Percentiles rank a stretch among this genome's conserved stretches.
phyloP scores from a whole-genome alignment of 2,797 vertebrate genomes.

The Chelon labrosus region DNA sequence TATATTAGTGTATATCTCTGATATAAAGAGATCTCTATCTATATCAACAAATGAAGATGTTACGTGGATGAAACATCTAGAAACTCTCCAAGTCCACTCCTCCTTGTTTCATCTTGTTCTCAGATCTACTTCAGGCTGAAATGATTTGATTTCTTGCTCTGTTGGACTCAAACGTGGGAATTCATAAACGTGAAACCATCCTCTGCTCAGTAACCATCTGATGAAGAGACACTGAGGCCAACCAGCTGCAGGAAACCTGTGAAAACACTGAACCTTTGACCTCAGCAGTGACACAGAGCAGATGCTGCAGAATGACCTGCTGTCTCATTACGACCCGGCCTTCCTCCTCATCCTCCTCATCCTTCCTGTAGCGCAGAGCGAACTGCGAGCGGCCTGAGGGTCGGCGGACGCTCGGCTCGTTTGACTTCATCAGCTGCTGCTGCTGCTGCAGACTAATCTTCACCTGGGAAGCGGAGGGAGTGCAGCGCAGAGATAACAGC shows the following conservation, averaged over 20 bases:
- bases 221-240: not conserved
- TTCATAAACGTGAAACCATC: no score
- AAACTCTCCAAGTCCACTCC: no score
- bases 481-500: slow-evolving; percentile 36
- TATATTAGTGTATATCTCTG: no score
- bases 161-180: no score
- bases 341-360: slow-evolving; percentile 8
- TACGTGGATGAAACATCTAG: no score
- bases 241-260: not conserved
- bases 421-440: slow-evolving; percentile 55
- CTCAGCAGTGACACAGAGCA: slow-evolving; percentile 14
- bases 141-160: no score
- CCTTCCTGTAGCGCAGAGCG: slow-evolving; percentile 4
- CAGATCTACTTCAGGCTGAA: no score
- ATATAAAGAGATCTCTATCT: no score
- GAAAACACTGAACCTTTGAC: slow-evolving; percentile 4
- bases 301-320: slow-evolving; percentile 15
- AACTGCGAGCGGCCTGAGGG: slow-evolving; percentile 5
- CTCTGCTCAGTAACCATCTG: not conserved
- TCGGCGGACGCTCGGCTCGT: slow-evolving; percentile 17
- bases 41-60: no score
- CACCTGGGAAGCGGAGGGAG: slow-evolving; percentile 48
- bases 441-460: slow-evolving; percentile 46
- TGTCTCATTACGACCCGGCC: slow-evolving; percentile 22
- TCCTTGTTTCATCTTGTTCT: no score